phyloP scores from a whole-genome alignment of 2,888 invertebrate genomes.

The Cheiracanthium punctorium region DNA sequence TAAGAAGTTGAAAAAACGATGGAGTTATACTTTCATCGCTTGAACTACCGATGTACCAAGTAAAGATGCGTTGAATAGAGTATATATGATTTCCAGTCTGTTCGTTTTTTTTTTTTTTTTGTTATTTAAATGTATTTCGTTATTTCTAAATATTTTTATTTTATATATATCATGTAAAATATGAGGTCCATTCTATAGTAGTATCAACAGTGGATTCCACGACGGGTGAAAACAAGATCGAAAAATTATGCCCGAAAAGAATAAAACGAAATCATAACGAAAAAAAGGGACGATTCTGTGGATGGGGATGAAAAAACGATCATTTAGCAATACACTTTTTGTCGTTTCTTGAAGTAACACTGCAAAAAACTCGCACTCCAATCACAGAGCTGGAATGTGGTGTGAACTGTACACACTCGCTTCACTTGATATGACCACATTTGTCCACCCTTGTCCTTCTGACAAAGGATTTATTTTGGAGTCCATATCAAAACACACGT shows the following conservation, averaged over 20 bases:
- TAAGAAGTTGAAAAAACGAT: constrained; percentile 24
- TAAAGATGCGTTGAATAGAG: constrained; percentile 32
- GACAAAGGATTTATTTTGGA: not conserved
- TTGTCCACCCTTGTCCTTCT: constrained; percentile 39
- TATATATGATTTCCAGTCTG: constrained; percentile 25
- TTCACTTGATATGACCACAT: constrained; percentile 52
- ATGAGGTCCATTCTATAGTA: constrained; percentile 42
- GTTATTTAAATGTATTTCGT: not conserved
- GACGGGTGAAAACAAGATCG: constrained; percentile 4
- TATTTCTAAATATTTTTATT: not conserved
- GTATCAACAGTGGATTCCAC: constrained; percentile 40
- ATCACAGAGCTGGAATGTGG: constrained; percentile 21
- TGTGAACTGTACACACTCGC: constrained; percentile 39
- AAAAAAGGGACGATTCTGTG: constrained; percentile 23
- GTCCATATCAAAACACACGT: constrained; percentile 58
- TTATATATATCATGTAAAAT: constrained; percentile 42
- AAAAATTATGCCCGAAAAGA: constrained; percentile 5
- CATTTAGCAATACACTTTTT: constrained; percentile 37
- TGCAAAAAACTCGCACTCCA: constrained; percentile 25
- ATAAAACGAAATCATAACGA: constrained; percentile 16
- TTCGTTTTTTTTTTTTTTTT: not conserved
- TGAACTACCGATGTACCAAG: not conserved
- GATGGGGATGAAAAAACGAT: constrained; percentile 22
- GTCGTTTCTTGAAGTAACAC: constrained; percentile 26
- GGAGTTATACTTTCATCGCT: constrained; percentile 13